Conservation (phyloP, 2,888 invertebrate species). For the Troglohyphantes excavatus region DNA sequence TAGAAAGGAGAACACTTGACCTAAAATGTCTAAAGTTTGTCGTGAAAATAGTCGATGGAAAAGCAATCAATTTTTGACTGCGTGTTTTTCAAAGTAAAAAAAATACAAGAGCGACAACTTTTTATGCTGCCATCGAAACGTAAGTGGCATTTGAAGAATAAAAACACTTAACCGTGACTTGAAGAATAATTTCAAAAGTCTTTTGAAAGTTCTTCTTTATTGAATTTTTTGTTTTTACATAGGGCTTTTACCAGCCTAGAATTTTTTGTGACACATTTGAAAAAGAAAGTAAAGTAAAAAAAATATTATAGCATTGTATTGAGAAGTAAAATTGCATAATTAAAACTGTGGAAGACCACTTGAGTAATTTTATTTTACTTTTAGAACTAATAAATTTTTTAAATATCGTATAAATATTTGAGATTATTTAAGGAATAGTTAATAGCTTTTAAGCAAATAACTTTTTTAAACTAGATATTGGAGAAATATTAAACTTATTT, state of each 20-base stretch:
- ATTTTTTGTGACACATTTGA: neutral
- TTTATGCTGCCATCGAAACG: neutral
- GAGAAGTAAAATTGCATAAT: too few relatives aligned
- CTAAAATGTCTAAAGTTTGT: slow-evolving; percentile 1
- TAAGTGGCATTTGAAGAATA: neutral
- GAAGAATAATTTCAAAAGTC: slow-evolving; percentile 20
- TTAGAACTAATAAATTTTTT: too few relatives aligned
- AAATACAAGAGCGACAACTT: slow-evolving; percentile 1
- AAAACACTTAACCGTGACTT: slow-evolving; percentile 29
- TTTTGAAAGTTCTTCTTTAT: neutral
- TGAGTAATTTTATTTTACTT: too few relatives aligned
- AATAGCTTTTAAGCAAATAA: too few relatives aligned
- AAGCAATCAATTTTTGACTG: slow-evolving; percentile 19
- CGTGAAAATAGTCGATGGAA: slow-evolving; percentile 1
- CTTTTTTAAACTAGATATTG: too few relatives aligned
- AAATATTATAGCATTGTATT: neutral
- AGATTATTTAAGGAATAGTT: too few relatives aligned
- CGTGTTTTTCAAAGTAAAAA: neutral
- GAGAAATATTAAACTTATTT: too few relatives aligned
- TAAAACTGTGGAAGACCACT: too few relatives aligned
- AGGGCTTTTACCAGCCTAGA: neutral
- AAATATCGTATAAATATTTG: too few relatives aligned
- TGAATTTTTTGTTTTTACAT: neutral
- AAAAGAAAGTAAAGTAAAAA: neutral
- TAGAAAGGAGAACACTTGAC: neutral